Percentiles rank a stretch among this genome's conserved stretches.
Evolutionary conservation across 2,797 vertebrate genomes (phyloP).

Genomic region (Sebastes goodei): DNA sequence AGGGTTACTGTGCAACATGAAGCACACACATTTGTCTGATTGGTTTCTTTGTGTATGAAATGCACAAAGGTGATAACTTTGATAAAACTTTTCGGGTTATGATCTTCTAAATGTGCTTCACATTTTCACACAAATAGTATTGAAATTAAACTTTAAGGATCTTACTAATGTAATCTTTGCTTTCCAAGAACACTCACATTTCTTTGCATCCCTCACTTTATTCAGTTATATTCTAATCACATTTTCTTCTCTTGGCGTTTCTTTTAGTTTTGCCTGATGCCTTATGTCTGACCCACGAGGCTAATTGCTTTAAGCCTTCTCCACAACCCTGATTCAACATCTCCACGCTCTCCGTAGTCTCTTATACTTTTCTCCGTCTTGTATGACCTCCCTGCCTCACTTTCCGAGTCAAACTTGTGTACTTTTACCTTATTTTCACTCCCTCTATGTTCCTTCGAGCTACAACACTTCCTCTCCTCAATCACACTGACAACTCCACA

Average conservation of each 20-base stretch:
- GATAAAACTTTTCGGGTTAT: neutral
- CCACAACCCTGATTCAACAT: conserved; percentile 24
- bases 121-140: neutral
- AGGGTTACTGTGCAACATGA: neutral
- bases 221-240: conserved; percentile 22
- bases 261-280: conserved; percentile 48
- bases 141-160: neutral
- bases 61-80: neutral
- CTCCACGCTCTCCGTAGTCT: conserved; percentile 16
- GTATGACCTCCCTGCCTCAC: neutral
- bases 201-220: neutral
- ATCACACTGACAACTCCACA: conserved; percentile 38
- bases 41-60: neutral
- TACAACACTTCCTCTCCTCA: conserved; percentile 34
- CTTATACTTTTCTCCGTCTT: neutral
- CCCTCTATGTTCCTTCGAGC: conserved; percentile 12
- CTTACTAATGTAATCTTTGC: neutral
- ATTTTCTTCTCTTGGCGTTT: conserved; percentile 25
- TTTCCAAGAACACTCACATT: conserved; percentile 13
- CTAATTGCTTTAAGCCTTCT: conserved; percentile 54
- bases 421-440: conserved; percentile 30
- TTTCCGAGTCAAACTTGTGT: neutral
- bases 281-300: conserved; percentile 43
- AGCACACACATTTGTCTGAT: neutral
- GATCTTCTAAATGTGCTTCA: neutral